Conservation (phyloP, 1,140 invertebrate species). For the Caenorhabditis brenneri region DNA sequence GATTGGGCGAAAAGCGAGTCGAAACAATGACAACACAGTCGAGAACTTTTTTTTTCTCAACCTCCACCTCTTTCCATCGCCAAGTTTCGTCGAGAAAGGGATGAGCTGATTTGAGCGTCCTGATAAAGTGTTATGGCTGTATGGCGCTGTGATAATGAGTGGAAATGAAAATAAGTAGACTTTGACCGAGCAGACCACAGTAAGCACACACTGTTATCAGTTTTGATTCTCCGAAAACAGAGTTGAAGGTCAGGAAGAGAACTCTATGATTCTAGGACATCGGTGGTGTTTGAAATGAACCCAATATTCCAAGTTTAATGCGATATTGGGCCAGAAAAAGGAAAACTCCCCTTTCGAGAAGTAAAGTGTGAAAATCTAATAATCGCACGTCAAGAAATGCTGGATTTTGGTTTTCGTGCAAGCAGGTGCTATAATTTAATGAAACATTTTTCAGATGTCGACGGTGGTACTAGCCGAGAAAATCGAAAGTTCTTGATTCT, state of each 20-base stretch:
- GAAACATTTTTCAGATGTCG: not conserved
- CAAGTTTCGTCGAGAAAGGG: not conserved
- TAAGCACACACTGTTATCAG: not conserved
- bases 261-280: no score
- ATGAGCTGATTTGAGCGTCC: slow-evolving; percentile 1
- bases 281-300: no score
- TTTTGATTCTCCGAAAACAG: no score
- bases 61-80: not conserved
- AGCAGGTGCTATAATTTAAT: slow-evolving; percentile 32
- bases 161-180: not conserved
- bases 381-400: not conserved
- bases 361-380: no score
- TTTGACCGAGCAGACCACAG: not conserved
- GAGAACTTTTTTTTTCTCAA: not conserved
- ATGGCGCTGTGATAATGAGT: not conserved
- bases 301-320: not conserved
- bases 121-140: not conserved
- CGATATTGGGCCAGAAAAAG: not conserved
- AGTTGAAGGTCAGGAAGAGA: no score
- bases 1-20: not conserved
- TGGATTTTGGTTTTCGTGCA: not conserved
- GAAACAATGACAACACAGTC: not conserved
- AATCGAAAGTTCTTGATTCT: not conserved
- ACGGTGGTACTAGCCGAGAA: not conserved
- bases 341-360: not conserved